Evolutionary conservation across 2,888 invertebrate species (phyloP).

Genomic region (Microctonus aethiopoides): DNA sequence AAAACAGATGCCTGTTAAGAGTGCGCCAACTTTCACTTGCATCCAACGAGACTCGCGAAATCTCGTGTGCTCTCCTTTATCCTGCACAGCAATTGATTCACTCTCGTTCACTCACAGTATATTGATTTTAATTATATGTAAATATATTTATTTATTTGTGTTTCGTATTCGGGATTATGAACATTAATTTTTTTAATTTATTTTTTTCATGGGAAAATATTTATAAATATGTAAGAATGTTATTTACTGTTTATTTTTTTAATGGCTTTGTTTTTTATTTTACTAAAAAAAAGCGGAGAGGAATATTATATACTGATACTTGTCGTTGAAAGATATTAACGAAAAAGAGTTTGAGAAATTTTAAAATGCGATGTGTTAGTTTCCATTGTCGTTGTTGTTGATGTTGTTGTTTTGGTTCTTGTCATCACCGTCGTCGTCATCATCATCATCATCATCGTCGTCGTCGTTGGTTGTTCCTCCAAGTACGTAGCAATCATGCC

Average conservation of each 20-base stretch:
- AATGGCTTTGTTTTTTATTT: no score
- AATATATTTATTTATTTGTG: conserved; percentile 4
- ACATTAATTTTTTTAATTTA: no score
- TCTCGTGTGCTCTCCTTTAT: conserved; percentile 34
- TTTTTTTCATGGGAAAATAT: no score
- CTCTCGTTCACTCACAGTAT: neutral
- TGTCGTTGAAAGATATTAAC: no score
- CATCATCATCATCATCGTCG: neutral
- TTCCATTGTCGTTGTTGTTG: no score
- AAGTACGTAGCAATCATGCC: conserved; percentile 62
- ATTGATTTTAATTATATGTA: conserved; percentile 4
- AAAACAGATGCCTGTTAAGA: conserved; percentile 40
- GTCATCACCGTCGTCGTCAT: neutral
- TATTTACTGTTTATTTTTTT: no score
- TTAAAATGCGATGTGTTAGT: no score
- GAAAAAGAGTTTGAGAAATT: no score
- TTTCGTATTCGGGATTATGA: neutral
- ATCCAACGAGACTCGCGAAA: conserved; percentile 33
- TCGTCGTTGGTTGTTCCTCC: conserved; percentile 41
- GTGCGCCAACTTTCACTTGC: conserved; percentile 45
- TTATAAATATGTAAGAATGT: no score
- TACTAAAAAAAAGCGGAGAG: no score
- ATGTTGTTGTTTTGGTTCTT: neutral
- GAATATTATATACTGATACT: no score
- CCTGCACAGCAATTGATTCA: conserved; percentile 26